Percentiles rank a stretch among this genome's conserved stretches.
Evolutionary conservation across 1,140 invertebrate species (phyloP).

Genomic region (Cyrtorhinus lividipennis): DNA sequence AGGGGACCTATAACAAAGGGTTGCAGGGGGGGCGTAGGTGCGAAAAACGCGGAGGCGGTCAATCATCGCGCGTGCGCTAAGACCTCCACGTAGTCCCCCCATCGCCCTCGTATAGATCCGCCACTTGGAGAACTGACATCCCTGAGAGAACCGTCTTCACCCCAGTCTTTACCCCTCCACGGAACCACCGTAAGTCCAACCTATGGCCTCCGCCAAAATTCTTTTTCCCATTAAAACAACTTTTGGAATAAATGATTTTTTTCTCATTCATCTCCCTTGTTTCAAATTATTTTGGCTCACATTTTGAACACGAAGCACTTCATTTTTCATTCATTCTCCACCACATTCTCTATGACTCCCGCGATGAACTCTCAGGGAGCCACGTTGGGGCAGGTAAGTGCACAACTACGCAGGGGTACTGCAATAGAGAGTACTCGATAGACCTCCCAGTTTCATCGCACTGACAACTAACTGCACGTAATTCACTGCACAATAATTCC

Average conservation of each 20-base stretch:
- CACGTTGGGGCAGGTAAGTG: background rate
- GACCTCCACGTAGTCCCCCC: background rate
- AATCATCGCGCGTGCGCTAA: background rate
- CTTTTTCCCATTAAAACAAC: too few species aligned
- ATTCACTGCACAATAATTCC: too few species aligned
- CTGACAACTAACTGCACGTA: too few species aligned
- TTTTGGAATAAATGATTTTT: background rate
- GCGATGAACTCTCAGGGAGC: background rate
- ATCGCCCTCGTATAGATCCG: background rate
- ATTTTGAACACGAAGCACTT: background rate
- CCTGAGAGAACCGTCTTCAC: background rate
- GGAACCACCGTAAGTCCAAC: background rate
- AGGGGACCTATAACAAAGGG: too few species aligned
- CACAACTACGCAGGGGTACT: too few species aligned
- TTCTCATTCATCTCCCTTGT: background rate
- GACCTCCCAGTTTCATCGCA: too few species aligned
- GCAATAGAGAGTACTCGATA: too few species aligned
- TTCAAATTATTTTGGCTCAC: background rate
- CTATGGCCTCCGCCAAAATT: too few species aligned
- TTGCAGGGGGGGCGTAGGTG: too few species aligned
- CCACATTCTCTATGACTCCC: too few species aligned
- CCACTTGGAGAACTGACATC: background rate
- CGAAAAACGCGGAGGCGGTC: too few species aligned
- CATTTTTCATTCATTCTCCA: too few species aligned
- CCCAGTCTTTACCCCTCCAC: background rate